Conservation (phyloP, 2,113 vertebrate genomes). For the Oncorhynchus keta region DNA sequence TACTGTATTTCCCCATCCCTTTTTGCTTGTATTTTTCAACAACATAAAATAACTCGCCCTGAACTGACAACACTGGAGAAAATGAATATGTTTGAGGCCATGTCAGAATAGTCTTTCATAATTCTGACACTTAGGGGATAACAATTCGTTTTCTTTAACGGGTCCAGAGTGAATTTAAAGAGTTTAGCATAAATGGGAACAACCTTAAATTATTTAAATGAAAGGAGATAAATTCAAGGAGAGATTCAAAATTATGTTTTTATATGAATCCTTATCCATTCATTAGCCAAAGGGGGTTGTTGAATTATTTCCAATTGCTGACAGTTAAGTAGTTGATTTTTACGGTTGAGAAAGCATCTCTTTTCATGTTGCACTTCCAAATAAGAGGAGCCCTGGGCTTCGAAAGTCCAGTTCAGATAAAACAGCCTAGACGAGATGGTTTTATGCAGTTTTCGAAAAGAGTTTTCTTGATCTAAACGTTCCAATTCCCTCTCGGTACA, state of each 20-base stretch:
- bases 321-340: background rate
- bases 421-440: too few species aligned
- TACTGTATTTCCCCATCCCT: background rate
- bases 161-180: conserved; percentile 4
- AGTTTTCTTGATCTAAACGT: background rate
- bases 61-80: conserved; percentile 4
- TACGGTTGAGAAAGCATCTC: background rate
- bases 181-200: background rate
- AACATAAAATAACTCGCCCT: background rate
- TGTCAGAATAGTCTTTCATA: background rate
- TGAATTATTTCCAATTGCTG: background rate
- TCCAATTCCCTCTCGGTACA: too few species aligned
- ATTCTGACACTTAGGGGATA: conserved; percentile 8
- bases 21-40: background rate
- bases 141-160: background rate
- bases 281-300: background rate
- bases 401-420: background rate
- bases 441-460: too few species aligned
- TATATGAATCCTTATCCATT: background rate
- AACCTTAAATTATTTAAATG: background rate
- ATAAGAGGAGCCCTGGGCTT: background rate
- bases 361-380: background rate
- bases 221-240: background rate
- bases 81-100: background rate
- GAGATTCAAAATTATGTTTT: background rate